Conservation (phyloP, 2,113 vertebrate species). For the Osmerus mordax region DNA sequence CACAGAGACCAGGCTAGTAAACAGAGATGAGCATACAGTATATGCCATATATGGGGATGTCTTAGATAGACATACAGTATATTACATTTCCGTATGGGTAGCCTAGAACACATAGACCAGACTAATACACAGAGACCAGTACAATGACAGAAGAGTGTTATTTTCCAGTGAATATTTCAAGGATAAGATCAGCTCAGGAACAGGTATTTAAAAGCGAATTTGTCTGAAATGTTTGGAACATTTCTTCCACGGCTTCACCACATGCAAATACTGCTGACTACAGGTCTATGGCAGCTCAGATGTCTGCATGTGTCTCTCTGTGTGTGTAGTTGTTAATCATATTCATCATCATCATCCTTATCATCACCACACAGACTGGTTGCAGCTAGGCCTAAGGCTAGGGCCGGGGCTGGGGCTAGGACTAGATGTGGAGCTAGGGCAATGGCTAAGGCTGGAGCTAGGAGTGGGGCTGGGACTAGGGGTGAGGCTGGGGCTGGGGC, state of each 20-base stretch:
- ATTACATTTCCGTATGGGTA: no score
- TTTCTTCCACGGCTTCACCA: constrained; percentile 20
- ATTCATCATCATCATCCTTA: no score
- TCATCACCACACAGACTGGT: no score
- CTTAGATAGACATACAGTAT: no score
- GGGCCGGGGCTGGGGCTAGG: no score
- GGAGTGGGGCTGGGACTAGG: background rate
- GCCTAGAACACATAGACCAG: constrained; percentile 5
- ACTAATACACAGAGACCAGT: background rate
- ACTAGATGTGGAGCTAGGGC: no score
- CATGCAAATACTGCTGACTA: constrained; percentile 36
- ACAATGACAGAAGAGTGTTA: constrained; percentile 4
- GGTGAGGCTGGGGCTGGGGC: background rate
- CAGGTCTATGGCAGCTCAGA: constrained; percentile 19
- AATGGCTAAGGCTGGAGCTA: no score
- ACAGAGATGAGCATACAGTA: no score
- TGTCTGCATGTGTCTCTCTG: constrained; percentile 23
- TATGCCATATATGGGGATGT: no score
- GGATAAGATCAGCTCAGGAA: constrained; percentile 31
- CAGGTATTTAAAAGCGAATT: constrained; percentile 48
- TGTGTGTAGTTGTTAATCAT: no score
- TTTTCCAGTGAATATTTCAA: constrained; percentile 30
- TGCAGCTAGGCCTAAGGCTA: no score
- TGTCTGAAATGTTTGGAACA: constrained; percentile 41
- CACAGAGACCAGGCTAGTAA: no score